These are phyloP conservation scores for Neotoma lepida DNA, from an alignment of 2,113 vertebrate species.

Conservation along the genomic window DNA sequence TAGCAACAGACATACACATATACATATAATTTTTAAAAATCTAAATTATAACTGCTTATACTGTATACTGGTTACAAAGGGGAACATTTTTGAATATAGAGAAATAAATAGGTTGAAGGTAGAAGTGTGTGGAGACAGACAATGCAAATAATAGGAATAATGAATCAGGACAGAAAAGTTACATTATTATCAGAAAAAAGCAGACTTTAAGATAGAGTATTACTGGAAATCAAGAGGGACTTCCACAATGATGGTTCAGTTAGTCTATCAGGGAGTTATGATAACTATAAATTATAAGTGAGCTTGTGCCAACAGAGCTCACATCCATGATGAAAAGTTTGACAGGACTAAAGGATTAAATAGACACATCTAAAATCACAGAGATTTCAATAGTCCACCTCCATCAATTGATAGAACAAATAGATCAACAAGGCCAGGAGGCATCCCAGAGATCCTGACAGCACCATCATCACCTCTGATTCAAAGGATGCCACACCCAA, in stretches of 20 bases:
- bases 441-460: background rate
- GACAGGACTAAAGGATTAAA: background rate
- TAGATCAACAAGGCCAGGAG: background rate
- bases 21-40: background rate
- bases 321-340: background rate
- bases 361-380: constrained; percentile 1
- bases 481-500: background rate
- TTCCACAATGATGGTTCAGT: background rate
- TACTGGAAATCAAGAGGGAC: background rate
- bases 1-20: background rate
- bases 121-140: background rate
- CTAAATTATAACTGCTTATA: background rate
- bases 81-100: background rate
- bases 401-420: background rate
- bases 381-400: background rate
- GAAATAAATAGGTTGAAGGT: background rate
- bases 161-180: background rate
- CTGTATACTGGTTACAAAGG: background rate
- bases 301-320: background rate
- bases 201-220: background rate
- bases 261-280: background rate
- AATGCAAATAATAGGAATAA: background rate
- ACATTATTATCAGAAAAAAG: background rate
- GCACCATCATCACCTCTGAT: background rate
- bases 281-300: background rate